These are phyloP conservation scores for Percopsis transmontana DNA, from an alignment of 2,113 vertebrate genomes.

Conservation along the genomic window DNA sequence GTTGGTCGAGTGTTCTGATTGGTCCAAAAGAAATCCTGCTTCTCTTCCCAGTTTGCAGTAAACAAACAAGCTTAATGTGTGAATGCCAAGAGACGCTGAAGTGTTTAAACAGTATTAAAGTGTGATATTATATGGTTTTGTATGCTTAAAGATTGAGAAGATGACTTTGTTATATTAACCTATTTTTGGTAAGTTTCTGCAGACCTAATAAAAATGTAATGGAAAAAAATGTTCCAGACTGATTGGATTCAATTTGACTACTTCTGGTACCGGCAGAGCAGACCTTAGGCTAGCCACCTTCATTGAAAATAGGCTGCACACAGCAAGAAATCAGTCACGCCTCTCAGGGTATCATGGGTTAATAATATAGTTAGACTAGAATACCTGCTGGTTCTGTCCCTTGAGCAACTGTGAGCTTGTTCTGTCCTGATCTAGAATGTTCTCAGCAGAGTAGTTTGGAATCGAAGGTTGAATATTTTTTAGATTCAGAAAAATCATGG, in stretches of 20 bases:
- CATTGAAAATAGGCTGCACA: background rate
- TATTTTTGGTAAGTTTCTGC: slow-evolving; percentile 74
- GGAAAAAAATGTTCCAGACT: slow-evolving; percentile 57
- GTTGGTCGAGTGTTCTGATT: slow-evolving; percentile 25
- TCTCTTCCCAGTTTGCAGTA: slow-evolving; percentile 29
- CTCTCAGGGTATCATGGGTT: slow-evolving; percentile 35
- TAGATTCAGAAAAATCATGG: background rate
- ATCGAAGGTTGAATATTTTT: background rate
- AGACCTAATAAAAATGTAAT: slow-evolving; percentile 78
- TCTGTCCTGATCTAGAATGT: slow-evolving; percentile 23
- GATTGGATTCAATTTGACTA: slow-evolving; percentile 42
- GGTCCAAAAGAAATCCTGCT: slow-evolving; percentile 18
- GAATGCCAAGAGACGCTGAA: slow-evolving; percentile 49
- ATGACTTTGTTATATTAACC: slow-evolving; percentile 76
- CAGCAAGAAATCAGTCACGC: slow-evolving; percentile 19
- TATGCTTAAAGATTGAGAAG: slow-evolving; percentile 71
- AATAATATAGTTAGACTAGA: slow-evolving; percentile 43
- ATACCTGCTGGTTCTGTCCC: slow-evolving; percentile 28
- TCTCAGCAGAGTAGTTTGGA: slow-evolving; percentile 9
- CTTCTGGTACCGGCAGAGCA: slow-evolving; percentile 1
- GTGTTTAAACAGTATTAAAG: slow-evolving; percentile 53
- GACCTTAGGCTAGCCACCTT: background rate
- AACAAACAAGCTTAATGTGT: slow-evolving; percentile 42
- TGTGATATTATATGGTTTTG: slow-evolving; percentile 72
- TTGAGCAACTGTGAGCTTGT: slow-evolving; percentile 33